Conservation (phyloP, 2,888 invertebrate genomes). For the Molanna angustata region DNA sequence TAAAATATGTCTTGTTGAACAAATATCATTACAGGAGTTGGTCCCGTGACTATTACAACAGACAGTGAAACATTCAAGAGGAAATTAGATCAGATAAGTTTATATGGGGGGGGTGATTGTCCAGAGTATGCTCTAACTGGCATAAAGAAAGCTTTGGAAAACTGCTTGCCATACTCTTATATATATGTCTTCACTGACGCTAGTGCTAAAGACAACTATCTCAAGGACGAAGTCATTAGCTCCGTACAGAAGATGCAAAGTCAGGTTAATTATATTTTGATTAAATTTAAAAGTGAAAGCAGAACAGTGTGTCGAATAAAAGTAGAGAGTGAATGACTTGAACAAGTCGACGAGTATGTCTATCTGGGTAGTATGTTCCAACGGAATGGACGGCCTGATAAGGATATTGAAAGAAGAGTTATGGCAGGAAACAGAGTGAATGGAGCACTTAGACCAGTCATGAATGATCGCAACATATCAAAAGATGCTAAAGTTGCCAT, state of each 20-base stretch:
- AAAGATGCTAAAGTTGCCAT: no score
- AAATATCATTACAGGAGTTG: slow-evolving; percentile 59
- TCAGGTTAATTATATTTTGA: slow-evolving; percentile 63
- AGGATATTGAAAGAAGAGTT: no score
- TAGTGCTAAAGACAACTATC: slow-evolving; percentile 62
- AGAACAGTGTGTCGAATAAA: no score
- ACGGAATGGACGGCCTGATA: no score
- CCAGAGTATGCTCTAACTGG: slow-evolving; percentile 70
- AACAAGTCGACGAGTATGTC: no score
- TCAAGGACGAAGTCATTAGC: slow-evolving; percentile 61
- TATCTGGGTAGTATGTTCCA: no score
- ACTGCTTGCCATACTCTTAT: slow-evolving; percentile 63
- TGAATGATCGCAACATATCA: no score
- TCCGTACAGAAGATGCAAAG: slow-evolving; percentile 70
- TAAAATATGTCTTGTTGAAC: no score
- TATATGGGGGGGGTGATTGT: slow-evolving; percentile 72
- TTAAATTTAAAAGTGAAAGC: no score
- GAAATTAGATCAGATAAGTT: slow-evolving; percentile 54
- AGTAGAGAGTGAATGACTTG: no score
- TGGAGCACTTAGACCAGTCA: no score
- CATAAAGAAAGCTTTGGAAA: slow-evolving; percentile 62
- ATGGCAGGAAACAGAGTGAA: no score
- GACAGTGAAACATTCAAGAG: slow-evolving; percentile 59
- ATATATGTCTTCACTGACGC: slow-evolving; percentile 78
- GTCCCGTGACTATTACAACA: slow-evolving; percentile 62